Conservation (phyloP, 1,140 invertebrate genomes). For the Cherax destructor region DNA sequence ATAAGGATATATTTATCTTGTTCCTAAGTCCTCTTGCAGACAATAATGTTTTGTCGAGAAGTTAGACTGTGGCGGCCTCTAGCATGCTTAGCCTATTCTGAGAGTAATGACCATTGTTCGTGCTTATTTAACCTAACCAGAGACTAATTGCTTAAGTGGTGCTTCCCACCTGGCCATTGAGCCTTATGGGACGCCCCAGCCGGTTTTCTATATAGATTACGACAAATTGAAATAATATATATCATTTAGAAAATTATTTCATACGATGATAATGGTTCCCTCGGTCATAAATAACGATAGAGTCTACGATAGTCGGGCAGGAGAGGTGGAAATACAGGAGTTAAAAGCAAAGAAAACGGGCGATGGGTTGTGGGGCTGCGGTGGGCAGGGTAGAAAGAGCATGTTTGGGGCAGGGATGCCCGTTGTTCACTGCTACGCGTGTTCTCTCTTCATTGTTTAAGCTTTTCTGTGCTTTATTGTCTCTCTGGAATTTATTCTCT, state of each 20-base stretch:
- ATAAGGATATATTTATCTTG: background rate
- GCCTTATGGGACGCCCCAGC: background rate
- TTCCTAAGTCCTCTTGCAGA: background rate
- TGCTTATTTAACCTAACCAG: background rate
- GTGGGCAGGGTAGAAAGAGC: background rate
- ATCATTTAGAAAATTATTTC: background rate
- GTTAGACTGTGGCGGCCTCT: background rate
- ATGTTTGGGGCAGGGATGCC: background rate
- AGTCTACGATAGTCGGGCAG: too few relatives aligned
- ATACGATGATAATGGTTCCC: background rate
- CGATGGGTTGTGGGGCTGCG: background rate
- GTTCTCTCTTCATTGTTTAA: too few relatives aligned
- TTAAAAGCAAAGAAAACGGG: too few relatives aligned
- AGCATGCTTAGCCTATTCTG: background rate
- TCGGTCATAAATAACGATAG: background rate
- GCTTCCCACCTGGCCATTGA: conserved; percentile 14
- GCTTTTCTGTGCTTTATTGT: too few relatives aligned
- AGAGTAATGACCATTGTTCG: background rate
- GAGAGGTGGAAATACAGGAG: too few relatives aligned
- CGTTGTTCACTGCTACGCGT: too few relatives aligned
- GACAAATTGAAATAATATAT: background rate
- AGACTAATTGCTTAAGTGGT: conserved; percentile 3
- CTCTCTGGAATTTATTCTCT: too few relatives aligned
- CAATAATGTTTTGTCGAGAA: background rate
- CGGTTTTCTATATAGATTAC: background rate